Base-by-base conservation (phyloP, 2,888 invertebrate species). In the Eristalis pertinax region DNA sequence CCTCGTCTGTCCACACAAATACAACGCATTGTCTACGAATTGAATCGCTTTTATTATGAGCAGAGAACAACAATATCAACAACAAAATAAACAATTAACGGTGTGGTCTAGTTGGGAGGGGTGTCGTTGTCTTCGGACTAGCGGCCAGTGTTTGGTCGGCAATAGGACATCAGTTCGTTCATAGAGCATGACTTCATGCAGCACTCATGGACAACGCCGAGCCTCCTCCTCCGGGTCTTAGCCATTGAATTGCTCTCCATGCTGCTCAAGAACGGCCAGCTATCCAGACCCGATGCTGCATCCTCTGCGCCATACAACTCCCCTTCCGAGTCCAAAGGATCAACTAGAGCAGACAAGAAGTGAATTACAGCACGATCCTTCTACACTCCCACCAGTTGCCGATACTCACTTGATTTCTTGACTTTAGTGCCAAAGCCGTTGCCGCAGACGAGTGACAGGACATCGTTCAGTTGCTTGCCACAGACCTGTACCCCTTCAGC, bases 181-280 rank as follows among this genome's bases (percentile, higher is more conserved):
- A 64, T 65, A 22, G 88, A 65, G 77, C 92, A 92, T 0, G 89
- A 41, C 35, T 90, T 90, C 5, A 15, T 26, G 74, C 91, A 92
- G 65, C 91, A 92, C 41, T 91, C 90, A 15, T 91, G 90, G 64
- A 87, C 75, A 74, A 90, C 80, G 15, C 90, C 90, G 15, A 87
- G 62, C 2, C 91, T 90, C 5, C 90, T 90, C 4, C 89, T 88
- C 10, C 92, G 90, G 2, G 89, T 90, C 35, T 90, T 84, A 22
- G 89, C 38, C 68, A 90, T 35, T 0, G 78, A 84, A 26, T 82
- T 64, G 4, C 83, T 86, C 35, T 89, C 87, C 11, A 90, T 68
- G 4, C 82, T 83, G 0, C 75, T 84, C 24, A 91, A 69, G 26
- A 91, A 84, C 0, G 90, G 88, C 8, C 80, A 85, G 13, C 79